phyloP scores from a whole-genome alignment of 2,888 invertebrate species.

The Dolichomitus sp. region DNA sequence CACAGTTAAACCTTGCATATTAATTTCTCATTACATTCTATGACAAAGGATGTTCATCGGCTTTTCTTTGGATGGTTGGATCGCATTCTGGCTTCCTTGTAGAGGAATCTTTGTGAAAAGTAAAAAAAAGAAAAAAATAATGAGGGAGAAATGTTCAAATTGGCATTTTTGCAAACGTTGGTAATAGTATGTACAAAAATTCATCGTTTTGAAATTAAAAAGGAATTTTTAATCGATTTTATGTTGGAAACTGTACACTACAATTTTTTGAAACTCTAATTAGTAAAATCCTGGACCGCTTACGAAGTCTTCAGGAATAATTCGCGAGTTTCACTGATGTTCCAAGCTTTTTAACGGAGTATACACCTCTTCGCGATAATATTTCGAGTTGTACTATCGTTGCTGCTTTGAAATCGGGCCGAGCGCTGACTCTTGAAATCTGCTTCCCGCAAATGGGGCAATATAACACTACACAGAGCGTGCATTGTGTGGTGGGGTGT shows the following conservation, averaged over 20 bases:
- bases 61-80: too few relatives aligned
- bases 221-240: background rate
- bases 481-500: constrained; percentile 18
- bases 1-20: too few relatives aligned
- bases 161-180: background rate
- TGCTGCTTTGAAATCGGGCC: constrained; percentile 15
- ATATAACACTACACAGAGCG: constrained; percentile 4
- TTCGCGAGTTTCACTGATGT: constrained; percentile 30
- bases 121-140: too few relatives aligned
- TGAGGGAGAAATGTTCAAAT: too few relatives aligned
- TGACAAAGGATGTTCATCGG: too few relatives aligned
- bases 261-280: background rate
- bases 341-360: background rate
- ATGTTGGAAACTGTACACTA: background rate
- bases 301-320: constrained; percentile 28
- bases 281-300: background rate
- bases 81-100: too few relatives aligned
- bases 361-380: constrained; percentile 19
- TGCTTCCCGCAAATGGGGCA: constrained; percentile 22
- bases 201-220: too few relatives aligned
- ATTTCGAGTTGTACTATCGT: constrained; percentile 14
- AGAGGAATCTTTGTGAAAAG: too few relatives aligned
- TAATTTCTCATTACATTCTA: too few relatives aligned
- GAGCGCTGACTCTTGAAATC: constrained; percentile 6
- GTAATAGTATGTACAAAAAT: background rate